A percentile compares a stretch with the other conserved stretches of the same genome.
These are phyloP conservation scores for Tuta absoluta DNA, from an alignment of 2,888 invertebrate genomes.

Conservation along the genomic window DNA sequence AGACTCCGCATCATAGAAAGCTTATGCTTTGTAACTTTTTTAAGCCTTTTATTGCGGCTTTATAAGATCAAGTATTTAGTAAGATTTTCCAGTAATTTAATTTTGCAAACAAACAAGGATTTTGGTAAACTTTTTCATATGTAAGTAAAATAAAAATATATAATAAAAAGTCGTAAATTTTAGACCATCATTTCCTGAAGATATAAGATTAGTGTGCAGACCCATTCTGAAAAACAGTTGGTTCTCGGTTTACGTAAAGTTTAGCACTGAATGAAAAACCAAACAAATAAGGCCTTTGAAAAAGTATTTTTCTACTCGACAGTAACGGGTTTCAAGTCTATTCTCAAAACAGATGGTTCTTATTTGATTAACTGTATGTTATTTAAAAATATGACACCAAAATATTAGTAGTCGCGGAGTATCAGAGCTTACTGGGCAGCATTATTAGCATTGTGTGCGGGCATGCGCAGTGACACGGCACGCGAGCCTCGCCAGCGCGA, in stretches of 20 bases:
- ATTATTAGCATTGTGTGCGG: constrained; percentile 14
- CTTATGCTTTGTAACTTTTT: constrained; percentile 1
- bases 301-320: background rate
- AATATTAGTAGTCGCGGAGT: background rate
- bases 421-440: background rate
- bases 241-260: no score
- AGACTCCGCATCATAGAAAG: constrained; percentile 13
- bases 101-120: no score
- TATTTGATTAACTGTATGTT: background rate
- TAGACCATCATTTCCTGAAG: no score
- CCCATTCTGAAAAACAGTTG: no score
- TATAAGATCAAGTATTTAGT: background rate
- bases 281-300: background rate
- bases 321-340: background rate
- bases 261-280: no score
- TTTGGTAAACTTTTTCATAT: no score
- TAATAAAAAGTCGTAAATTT: no score
- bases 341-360: background rate
- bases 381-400: background rate
- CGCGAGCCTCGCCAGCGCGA: constrained; percentile 68
- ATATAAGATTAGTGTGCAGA: no score
- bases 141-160: no score
- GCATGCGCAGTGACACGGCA: constrained; percentile 78
- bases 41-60: background rate
- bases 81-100: no score